Evolutionary conservation across 1,140 invertebrate genomes (phyloP).

Genomic region (Tetramorium simillimum): DNA sequence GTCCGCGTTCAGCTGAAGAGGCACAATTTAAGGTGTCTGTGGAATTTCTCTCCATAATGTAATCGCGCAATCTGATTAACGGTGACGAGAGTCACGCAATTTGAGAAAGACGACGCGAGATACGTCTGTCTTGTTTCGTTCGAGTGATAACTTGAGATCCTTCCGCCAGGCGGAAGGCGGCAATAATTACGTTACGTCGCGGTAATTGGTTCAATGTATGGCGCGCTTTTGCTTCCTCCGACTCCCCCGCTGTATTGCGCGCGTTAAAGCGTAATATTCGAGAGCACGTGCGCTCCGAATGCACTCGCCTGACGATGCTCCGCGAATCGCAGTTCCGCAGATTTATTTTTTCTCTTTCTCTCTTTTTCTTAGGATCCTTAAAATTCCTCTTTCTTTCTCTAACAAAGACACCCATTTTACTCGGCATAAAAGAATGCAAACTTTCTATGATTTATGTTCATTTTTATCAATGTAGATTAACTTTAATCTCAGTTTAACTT

Average conservation of each 20-base stretch:
- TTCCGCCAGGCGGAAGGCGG: conserved; percentile 72
- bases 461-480: too few species aligned
- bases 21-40: conserved; percentile 22
- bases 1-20: conserved; percentile 88
- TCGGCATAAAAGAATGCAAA: neutral
- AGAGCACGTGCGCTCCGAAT: conserved; percentile 29
- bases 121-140: conserved; percentile 50
- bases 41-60: conserved; percentile 13
- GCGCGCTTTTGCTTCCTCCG: conserved; percentile 68
- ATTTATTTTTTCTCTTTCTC: neutral
- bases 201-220: conserved; percentile 77
- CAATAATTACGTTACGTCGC: conserved; percentile 76
- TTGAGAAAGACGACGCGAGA: conserved; percentile 5
- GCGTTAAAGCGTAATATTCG: conserved; percentile 32
- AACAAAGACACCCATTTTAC: neutral
- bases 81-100: neutral
- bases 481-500: too few species aligned
- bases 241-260: conserved; percentile 58
- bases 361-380: neutral
- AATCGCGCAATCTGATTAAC: neutral
- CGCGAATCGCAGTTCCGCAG: neutral
- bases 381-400: neutral
- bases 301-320: neutral
- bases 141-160: conserved; percentile 31
- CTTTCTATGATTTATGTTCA: too few species aligned